phyloP scores from a whole-genome alignment of 2,797 vertebrate genomes.

The Ctenochaetus hawaiiensis region DNA sequence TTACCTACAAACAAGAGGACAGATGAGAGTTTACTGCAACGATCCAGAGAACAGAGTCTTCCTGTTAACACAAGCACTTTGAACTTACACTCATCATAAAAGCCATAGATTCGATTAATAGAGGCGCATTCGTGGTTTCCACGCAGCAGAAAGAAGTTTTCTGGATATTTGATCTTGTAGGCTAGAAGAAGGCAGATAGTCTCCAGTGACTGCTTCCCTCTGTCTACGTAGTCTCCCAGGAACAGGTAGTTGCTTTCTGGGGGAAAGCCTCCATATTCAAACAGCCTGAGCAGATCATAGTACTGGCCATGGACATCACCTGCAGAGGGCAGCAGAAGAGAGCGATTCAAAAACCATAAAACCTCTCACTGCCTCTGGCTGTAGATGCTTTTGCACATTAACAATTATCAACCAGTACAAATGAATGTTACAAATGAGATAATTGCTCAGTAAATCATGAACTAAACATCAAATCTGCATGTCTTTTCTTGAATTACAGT shows the following conservation, averaged over 20 bases:
- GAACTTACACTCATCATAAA: conserved; percentile 89
- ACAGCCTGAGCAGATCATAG: conserved; percentile 88
- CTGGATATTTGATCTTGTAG: conserved; percentile 90
- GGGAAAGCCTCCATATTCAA: conserved; percentile 89
- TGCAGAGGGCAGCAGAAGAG: conserved; percentile 74
- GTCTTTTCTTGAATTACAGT: neutral
- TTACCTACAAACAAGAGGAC: conserved; percentile 85
- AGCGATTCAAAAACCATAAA: neutral
- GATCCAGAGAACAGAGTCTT: neutral
- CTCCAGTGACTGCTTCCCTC: conserved; percentile 89
- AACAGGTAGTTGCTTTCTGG: conserved; percentile 90
- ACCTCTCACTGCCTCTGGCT: neutral
- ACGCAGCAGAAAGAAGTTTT: conserved; percentile 89
- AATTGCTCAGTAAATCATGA: neutral
- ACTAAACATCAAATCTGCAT: neutral
- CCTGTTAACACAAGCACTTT: rapidly evolving
- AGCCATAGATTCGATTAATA: conserved; percentile 90
- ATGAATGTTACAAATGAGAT: conserved; percentile 20
- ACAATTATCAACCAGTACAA: conserved; percentile 12
- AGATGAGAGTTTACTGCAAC: neutral
- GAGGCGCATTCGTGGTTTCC: conserved; percentile 90
- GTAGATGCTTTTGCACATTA: neutral
- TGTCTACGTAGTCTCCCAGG: conserved; percentile 88
- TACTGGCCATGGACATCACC: conserved; percentile 90
- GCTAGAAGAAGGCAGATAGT: conserved; percentile 88